These are phyloP conservation scores for Epinephelus cyanopodus DNA, from an alignment of 2,113 vertebrate genomes.

Conservation along the genomic window DNA sequence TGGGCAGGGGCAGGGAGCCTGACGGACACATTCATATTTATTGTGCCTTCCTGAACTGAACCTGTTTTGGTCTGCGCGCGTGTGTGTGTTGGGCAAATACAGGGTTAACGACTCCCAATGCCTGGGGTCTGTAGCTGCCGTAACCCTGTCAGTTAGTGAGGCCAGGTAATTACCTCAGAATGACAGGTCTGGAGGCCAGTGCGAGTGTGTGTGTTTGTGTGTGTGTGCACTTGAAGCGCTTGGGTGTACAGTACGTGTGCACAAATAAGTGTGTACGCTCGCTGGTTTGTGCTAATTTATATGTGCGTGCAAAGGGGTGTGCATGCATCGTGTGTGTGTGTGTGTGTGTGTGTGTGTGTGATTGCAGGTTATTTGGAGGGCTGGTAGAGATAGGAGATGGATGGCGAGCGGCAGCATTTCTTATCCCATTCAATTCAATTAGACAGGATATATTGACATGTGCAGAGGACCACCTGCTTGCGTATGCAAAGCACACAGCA, in stretches of 20 bases:
- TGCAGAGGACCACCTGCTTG: slow-evolving; percentile 70
- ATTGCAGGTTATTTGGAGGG: slow-evolving; percentile 40
- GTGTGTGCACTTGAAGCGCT: not conserved
- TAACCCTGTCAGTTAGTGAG: slow-evolving; percentile 79
- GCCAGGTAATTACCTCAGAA: slow-evolving; percentile 80
- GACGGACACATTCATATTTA: slow-evolving; percentile 57
- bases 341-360: slow-evolving; percentile 14
- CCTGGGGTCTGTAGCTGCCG: slow-evolving; percentile 67
- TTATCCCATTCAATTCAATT: slow-evolving; percentile 77
- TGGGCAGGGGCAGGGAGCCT: slow-evolving; percentile 12
- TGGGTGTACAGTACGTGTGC: slow-evolving; percentile 2
- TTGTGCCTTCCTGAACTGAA: slow-evolving; percentile 31
- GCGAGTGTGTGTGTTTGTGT: slow-evolving; percentile 38
- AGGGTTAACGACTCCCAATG: slow-evolving; percentile 73
- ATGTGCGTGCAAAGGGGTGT: not conserved
- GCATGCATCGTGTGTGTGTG: not conserved
- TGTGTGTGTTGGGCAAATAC: slow-evolving; percentile 48
- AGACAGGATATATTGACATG: slow-evolving; percentile 69
- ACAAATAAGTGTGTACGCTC: slow-evolving; percentile 11
- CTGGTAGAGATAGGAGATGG: slow-evolving; percentile 48
- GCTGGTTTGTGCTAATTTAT: slow-evolving; percentile 27
- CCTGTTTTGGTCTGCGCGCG: slow-evolving; percentile 5
- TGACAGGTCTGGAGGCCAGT: slow-evolving; percentile 75
- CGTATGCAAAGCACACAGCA: slow-evolving; percentile 75
- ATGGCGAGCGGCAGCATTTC: slow-evolving; percentile 61